Evolutionary conservation across 2,113 vertebrate species (phyloP), one percentile per base, ranked within the genome.

Genomic region (Sapajus apella): DNA sequence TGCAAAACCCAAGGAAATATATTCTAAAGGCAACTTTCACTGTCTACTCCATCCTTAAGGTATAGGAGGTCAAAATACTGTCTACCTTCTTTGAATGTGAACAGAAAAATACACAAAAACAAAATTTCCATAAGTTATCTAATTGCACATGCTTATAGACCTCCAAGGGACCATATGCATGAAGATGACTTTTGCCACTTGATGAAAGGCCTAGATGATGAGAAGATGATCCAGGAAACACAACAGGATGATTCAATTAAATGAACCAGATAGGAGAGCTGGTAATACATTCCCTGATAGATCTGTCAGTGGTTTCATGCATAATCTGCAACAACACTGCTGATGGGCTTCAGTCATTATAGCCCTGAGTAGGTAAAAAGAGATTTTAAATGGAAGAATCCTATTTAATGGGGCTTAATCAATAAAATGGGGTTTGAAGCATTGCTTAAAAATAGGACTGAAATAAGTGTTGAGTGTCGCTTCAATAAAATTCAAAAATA

Each of bases 401-500:
- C 8, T 47, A 96, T 73, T 50, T 87, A 86, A 93, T 70, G 45
- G 30, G 21, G 8, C 0, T 40, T 66, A 86, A 58, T 97, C 70
- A 92, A 64, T 58, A 95, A 91, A 93, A 47, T 87, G 12, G 37
- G 1, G 73, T 93, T 92, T 90, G 32, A 96, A 93, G 13, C 3
- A 18, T 8, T 90, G 20, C 47, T 91, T 95, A 23, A 97, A 93
- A 95, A 61, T 70, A 79, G 32, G n/a, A 66, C 20, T 83, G 30
- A 95, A 97, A 90, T 77, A 92, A 92, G 83, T 76, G 12, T 68
- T 87, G 80, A 93, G 32, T 70, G 10, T 91, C 89, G 2, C 12
- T 73, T 95, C 79, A 85, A 82, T 90, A 93, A 96, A 94, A 89
- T 91, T 47, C 21, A 55, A 50, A 91, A 87, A 91, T 94, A 91